phyloP scores from a whole-genome alignment of 2,888 invertebrate genomes.

The Brachypterus glaber region DNA sequence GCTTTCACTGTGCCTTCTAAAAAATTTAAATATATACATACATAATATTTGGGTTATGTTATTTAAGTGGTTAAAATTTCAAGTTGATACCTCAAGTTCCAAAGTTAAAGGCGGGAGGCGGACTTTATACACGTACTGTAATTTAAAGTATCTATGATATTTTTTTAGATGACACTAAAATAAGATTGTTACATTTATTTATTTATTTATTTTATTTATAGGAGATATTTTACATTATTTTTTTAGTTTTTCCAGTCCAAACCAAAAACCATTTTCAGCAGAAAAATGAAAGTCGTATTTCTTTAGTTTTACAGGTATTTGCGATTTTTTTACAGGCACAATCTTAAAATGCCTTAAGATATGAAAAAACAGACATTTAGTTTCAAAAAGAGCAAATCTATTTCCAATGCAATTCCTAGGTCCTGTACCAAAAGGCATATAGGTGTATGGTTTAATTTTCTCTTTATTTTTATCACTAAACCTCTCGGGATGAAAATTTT shows the following conservation, averaged over 20 bases:
- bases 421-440: neutral
- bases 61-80: too few species aligned
- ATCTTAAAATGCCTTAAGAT: neutral
- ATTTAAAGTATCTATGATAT: too few species aligned
- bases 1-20: too few species aligned
- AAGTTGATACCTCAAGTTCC: too few species aligned
- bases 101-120: too few species aligned
- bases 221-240: too few species aligned
- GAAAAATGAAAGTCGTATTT: neutral
- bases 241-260: neutral
- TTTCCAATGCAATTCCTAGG: neutral
- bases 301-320: neutral
- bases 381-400: neutral
- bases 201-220: too few species aligned
- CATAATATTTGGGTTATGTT: too few species aligned
- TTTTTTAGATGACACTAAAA: too few species aligned
- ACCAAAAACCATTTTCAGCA: neutral
- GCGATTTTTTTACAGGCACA: neutral
- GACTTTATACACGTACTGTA: too few species aligned
- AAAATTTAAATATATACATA: too few species aligned
- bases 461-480: neutral
- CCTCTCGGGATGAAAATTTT: neutral
- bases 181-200: too few species aligned
- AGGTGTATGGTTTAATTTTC: neutral
- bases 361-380: neutral